Evolutionary conservation across 2,797 vertebrate species (phyloP).

Genomic region (Pantherophis alleghaniensis): DNA sequence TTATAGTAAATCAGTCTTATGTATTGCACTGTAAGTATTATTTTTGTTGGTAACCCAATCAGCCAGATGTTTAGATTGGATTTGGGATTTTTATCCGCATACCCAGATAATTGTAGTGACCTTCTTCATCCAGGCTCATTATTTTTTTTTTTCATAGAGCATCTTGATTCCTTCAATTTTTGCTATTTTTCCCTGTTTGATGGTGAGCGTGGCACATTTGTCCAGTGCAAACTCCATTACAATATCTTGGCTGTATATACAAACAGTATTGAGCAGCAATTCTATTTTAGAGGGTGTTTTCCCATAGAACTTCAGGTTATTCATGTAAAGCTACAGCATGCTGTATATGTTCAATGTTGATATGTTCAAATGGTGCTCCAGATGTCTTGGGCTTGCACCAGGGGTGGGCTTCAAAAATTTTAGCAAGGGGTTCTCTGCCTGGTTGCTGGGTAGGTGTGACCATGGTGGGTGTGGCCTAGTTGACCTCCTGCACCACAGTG

Average conservation of each 20-base stretch:
- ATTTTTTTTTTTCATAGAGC: background rate
- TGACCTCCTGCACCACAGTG: no score
- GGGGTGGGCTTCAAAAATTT: no score
- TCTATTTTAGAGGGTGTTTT: background rate
- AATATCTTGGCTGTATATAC: background rate
- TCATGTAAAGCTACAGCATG: background rate
- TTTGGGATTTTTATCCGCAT: background rate
- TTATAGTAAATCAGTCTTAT: background rate
- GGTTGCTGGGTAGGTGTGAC: no score
- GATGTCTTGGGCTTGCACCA: no score
- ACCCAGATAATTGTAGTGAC: background rate
- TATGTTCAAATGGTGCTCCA: no score
- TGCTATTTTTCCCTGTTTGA: background rate
- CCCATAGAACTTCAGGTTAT: background rate
- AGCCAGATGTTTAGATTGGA: background rate
- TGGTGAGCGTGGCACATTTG: background rate
- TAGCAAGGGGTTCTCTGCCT: no score
- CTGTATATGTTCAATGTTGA: background rate
- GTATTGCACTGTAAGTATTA: background rate
- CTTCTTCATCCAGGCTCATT: background rate
- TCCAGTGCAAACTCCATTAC: background rate
- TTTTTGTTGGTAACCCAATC: background rate
- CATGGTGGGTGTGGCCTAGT: no score
- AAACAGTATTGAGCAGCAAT: background rate
- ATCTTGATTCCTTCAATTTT: background rate